These are phyloP conservation scores for Archips crataeganus DNA, from an alignment of 2,888 invertebrate genomes.

Conservation along the genomic window DNA sequence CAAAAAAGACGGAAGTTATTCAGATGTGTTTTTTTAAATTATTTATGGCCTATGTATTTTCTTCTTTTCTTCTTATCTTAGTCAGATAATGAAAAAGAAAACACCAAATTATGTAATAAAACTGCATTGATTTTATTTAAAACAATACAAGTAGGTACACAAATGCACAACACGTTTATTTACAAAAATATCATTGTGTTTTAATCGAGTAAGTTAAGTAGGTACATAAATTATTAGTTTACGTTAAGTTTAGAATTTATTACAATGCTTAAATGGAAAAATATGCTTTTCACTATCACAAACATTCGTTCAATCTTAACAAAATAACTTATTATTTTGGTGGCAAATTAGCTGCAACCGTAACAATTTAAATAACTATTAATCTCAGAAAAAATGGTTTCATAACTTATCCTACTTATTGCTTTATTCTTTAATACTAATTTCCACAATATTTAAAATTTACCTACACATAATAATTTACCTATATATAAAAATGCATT, in stretches of 20 bases:
- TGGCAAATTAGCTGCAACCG: slow-evolving; percentile 2
- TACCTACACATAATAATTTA: slow-evolving; percentile 8
- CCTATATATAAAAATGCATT: slow-evolving; percentile 12
- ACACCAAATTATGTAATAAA: not conserved
- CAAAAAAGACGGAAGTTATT: no score
- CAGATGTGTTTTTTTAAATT: no score
- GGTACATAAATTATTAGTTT: slow-evolving; percentile 45
- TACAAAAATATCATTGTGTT: slow-evolving; percentile 61
- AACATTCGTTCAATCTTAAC: slow-evolving; percentile 37
- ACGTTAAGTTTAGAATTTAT: slow-evolving; percentile 53
- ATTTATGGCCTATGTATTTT: no score
- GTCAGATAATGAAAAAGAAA: not conserved
- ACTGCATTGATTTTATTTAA: slow-evolving; percentile 43
- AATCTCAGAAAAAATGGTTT: not conserved
- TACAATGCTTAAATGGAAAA: slow-evolving; percentile 63
- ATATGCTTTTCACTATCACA: slow-evolving; percentile 53
- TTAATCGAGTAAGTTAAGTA: slow-evolving; percentile 47
- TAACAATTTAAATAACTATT: not conserved
- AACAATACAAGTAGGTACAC: slow-evolving; percentile 55
- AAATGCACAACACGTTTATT: slow-evolving; percentile 76
- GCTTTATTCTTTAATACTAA: slow-evolving; percentile 19
- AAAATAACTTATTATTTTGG: slow-evolving; percentile 1
- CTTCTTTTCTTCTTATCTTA: no score
- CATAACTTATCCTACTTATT: slow-evolving; percentile 31
- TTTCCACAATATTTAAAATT: slow-evolving; percentile 23